Base-by-base conservation (phyloP, 2,888 invertebrate genomes). In the Drosophila melanosoma region DNA sequence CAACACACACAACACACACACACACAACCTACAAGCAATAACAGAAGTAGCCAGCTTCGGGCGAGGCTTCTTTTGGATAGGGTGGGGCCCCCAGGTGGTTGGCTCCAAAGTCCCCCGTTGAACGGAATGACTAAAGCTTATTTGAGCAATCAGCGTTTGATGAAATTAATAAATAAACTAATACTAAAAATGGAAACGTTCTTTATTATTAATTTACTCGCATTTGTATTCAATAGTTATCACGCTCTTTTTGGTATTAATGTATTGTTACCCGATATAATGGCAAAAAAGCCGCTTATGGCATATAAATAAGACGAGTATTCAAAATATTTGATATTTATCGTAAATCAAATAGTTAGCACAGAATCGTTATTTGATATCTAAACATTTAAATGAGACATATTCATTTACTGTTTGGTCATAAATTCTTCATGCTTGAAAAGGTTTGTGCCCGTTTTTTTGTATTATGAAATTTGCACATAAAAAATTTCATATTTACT, bases 51-150 rank as follows among this genome's bases (percentile, higher is more conserved):
- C 35, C 66, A 63, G 65, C 36, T 57, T 56, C 48, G 80, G 76
- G 79, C 69, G 69, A 76, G 76, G 76, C 69, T 54, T 64, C 63
- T 66, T 64, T 63, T 63, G 29, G 29, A 64, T 64, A 76, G 67
- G 78, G 81, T 78, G 77, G 81, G 78, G 77, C 77, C 76, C 72
- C 56, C 73, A 48, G 60, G 79, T n/a, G 63, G 67, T 51, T 51
- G 57, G 60, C 58, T 56, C n/a, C 56, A 29, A 64, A 48, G 57
- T 64, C 79, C 68, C 74, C 74, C 60, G 66, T 32, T 61, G 74
- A 60, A 36, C 56, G 36, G 11, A 57, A 49, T 56, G 57, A 57
- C 52, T 48, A 58, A 69, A 53, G 20, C 58, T 58, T 32, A 69
- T 69, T 69, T 69, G 69, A 53, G 72, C 69, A 69, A 69, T 69